Evolutionary conservation across 2,888 invertebrate genomes (phyloP).

Genomic region (Fissipunctia ypsillon): DNA sequence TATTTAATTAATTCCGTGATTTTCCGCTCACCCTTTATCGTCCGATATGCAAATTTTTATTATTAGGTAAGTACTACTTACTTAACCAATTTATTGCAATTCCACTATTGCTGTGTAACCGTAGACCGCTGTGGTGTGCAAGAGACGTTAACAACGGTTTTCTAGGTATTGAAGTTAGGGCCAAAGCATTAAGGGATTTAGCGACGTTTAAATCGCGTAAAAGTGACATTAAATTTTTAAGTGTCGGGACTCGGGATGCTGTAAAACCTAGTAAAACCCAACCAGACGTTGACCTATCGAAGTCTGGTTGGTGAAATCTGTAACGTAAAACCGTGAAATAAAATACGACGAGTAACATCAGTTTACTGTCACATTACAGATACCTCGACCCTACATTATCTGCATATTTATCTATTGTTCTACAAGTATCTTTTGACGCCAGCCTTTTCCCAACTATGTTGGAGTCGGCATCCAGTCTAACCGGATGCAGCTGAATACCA

Average conservation of each 20-base stretch:
- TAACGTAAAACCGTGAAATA: slow-evolving; percentile 20
- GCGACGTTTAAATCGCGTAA: slow-evolving; percentile 36
- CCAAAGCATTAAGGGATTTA: slow-evolving; percentile 40
- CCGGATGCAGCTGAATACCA: no score
- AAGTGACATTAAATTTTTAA: slow-evolving; percentile 44
- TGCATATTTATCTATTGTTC: not conserved
- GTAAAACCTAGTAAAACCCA: slow-evolving; percentile 41
- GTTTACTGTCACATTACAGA: not conserved
- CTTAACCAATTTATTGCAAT: not conserved
- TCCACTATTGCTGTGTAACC: not conserved
- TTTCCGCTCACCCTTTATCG: not conserved
- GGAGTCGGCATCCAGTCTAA: no score
- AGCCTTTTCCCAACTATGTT: no score
- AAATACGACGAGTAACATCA: slow-evolving; percentile 16
- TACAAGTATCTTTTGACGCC: not conserved
- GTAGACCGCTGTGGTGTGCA: not conserved
- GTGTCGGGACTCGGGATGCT: slow-evolving; percentile 34
- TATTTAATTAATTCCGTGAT: slow-evolving; percentile 18
- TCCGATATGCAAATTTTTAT: not conserved
- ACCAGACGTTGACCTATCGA: no score
- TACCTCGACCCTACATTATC: not conserved
- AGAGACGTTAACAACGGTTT: slow-evolving; percentile 10
- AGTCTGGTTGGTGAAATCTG: slow-evolving; percentile 33
- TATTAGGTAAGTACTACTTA: not conserved
- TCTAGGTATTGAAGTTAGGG: slow-evolving; percentile 31